Evolutionary conservation across 2,888 invertebrate species (phyloP).

Genomic region (Cerceris rybyensis): DNA sequence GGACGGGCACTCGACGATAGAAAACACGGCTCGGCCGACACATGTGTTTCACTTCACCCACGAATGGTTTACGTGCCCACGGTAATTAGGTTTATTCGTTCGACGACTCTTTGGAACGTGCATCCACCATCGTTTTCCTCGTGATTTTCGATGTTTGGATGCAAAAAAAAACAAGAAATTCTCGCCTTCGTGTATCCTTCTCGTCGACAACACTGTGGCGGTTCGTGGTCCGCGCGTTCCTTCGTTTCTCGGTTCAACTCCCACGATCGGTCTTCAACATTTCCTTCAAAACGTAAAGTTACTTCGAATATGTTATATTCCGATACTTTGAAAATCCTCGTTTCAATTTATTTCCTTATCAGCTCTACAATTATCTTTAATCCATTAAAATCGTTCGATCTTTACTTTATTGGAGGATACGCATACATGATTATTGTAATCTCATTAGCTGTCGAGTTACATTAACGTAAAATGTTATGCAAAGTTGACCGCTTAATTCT

Average conservation of each 20-base stretch:
- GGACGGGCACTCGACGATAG: slow-evolving; percentile 62
- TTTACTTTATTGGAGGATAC: too few relatives aligned
- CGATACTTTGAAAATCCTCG: too few relatives aligned
- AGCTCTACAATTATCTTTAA: too few relatives aligned
- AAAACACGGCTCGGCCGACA: slow-evolving; percentile 71
- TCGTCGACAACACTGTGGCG: slow-evolving; percentile 75
- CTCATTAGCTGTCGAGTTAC: background rate
- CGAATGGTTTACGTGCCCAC: slow-evolving; percentile 67
- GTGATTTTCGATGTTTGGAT: slow-evolving; percentile 65
- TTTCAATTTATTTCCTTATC: too few relatives aligned
- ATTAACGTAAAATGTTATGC: background rate
- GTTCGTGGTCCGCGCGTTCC: slow-evolving; percentile 73
- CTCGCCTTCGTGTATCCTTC: slow-evolving; percentile 71
- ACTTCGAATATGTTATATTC: slow-evolving; percentile 34
- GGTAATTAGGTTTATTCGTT: slow-evolving; percentile 61
- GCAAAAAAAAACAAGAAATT: slow-evolving; percentile 69
- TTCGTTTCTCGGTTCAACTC: slow-evolving; percentile 61
- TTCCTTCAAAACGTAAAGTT: slow-evolving; percentile 42
- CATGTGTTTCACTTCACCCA: slow-evolving; percentile 74
- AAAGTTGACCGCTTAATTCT: slow-evolving; percentile 1
- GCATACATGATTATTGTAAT: background rate
- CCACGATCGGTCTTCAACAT: slow-evolving; percentile 57
- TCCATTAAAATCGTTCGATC: too few relatives aligned
- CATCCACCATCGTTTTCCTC: slow-evolving; percentile 68
- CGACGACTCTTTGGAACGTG: slow-evolving; percentile 61